Evolutionary conservation across 30 jellyfish, hydroid and myxozoan species (phyloP), one percentile per base, ranked within the genome.

Genomic region (Aurelia sp.): DNA sequence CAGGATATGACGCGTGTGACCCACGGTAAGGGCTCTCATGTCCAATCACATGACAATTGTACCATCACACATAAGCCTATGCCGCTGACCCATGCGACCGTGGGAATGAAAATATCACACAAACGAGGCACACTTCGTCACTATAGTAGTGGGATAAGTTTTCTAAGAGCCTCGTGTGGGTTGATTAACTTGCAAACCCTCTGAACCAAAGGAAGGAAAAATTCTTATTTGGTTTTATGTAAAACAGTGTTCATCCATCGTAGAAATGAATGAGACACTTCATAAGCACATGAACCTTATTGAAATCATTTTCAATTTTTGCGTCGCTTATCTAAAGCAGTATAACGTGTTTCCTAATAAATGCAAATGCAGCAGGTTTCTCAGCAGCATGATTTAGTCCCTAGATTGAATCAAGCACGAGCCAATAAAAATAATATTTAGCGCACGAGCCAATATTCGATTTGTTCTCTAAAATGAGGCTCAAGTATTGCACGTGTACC

Each of bases 81-180:
- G 76, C 72, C 65, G 75, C 87, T 76, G 91, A 68, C 67, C 81
- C 91, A 82, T 58, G 91, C 55, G 91, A 82, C 91, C 91, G 91
- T 82, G 91, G 91, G 91, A 82, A 82, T 64, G 60, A 48, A 75
- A 38, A 38, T 67, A 31, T 68, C 33, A 61, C 91, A 31, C 83
- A 65, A 81, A 73, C 80, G 83, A 67, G 82, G 83, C 76, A 81
- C 82, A 19, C 77, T 70, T 40, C 62, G 53, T 13, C 71, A 40
- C 16, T 22, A 52, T 17, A 59, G 27, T 33, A 8, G 10, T 59
- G 9, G 22, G 69, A 53, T 81, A 38, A 38, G 50, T 38, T 2
- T 67, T 81, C 76, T 81, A 64, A 64, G 76, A 68, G 52, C 91
- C 91, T 81, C 91, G 91, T 81, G 91, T 53, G 41, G 76, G 12